These are phyloP conservation scores for Enteromius anoplus DNA, from an alignment of 2,797 vertebrate genomes.

Conservation along the genomic window DNA sequence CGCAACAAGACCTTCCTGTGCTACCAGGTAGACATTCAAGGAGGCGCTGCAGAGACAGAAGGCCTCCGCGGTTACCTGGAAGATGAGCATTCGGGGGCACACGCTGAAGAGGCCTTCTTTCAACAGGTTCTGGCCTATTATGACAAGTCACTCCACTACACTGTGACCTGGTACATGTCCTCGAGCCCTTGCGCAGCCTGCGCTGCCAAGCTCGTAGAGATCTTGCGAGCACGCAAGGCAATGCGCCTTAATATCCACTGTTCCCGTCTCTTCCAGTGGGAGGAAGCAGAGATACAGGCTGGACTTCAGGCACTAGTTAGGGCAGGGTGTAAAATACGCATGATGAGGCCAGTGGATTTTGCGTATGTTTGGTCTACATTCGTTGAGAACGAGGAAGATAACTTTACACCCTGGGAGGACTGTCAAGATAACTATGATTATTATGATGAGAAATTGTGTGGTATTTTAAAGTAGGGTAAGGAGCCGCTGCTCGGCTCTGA, in stretches of 20 bases:
- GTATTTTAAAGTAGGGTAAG: conserved; percentile 82
- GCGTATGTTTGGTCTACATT: conserved; percentile 92
- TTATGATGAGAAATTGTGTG: conserved; percentile 88
- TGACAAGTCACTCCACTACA: conserved; percentile 76
- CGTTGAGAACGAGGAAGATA: conserved; percentile 86
- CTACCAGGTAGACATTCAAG: conserved; percentile 87
- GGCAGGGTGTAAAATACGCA: conserved; percentile 89
- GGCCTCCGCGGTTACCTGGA: conserved; percentile 88
- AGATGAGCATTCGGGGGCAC: conserved; percentile 88
- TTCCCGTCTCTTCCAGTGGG: conserved; percentile 93
- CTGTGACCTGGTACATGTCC: conserved; percentile 91
- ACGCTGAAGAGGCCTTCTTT: conserved; percentile 94
- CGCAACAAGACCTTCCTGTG: conserved; percentile 98
- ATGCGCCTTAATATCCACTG: conserved; percentile 86
- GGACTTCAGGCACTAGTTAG: conserved; percentile 81
- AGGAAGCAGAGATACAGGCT: conserved; percentile 85
- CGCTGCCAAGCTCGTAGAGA: conserved; percentile 77
- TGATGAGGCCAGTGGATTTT: conserved; percentile 97
- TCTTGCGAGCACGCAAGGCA: conserved; percentile 81
- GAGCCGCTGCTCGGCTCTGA: not conserved
- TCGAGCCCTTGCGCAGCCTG: conserved; percentile 91
- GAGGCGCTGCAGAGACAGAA: conserved; percentile 72
- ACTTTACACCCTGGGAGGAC: conserved; percentile 93
- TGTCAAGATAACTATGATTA: conserved; percentile 93
- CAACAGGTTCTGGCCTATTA: conserved; percentile 84